Evolutionary conservation across 2,888 invertebrate species (phyloP), one percentile per base, ranked within the genome.

Genomic region (Coremacera marginata): DNA sequence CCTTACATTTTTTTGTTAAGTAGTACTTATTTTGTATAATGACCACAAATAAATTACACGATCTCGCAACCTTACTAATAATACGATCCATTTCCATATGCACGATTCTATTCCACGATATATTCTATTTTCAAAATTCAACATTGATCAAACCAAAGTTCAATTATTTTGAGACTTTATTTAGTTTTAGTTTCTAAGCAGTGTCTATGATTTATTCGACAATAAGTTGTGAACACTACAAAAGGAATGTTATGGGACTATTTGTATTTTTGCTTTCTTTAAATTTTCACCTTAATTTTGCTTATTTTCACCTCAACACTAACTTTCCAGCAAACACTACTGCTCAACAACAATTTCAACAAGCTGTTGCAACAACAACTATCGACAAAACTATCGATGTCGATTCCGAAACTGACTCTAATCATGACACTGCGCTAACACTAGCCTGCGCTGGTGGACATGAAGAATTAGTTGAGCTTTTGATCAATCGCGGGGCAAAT

Each of bases 401-500:
- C 81, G 98, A 99, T 90, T 97, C 97, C 8, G 97, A 98, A 91
- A 99, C 99, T 0, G 99, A 99, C 90, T 97, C 96, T 85, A 99
- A 99, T 91, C 98, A 98, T 90, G 99, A 99, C 90, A 99, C 99
- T 5, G 98, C 99, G 75, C 91, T 99, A 77, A 99, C 99, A 51
- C 92, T 99, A 79, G 99, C 99, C 68, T 98, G 98, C 90, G 97
- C 98, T 78, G 98, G 98, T 80, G 98, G 99, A 0, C 98, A 98
- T 88, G 96, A 97, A 87, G 98, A 99, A 86, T 92, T 99, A 25
- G 98, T 98, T 11, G 96, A 96, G 88, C 91, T 99, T 85, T 92
- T 99, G 81, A 92, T 99, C 71, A 94, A 94, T 82, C 93, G 98
- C 80, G 97, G 97, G 76, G 98, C 99, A 0, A 95, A 98, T 89